phyloP scores from a whole-genome alignment of 2,797 vertebrate genomes.

The Ficedula albicollis region DNA sequence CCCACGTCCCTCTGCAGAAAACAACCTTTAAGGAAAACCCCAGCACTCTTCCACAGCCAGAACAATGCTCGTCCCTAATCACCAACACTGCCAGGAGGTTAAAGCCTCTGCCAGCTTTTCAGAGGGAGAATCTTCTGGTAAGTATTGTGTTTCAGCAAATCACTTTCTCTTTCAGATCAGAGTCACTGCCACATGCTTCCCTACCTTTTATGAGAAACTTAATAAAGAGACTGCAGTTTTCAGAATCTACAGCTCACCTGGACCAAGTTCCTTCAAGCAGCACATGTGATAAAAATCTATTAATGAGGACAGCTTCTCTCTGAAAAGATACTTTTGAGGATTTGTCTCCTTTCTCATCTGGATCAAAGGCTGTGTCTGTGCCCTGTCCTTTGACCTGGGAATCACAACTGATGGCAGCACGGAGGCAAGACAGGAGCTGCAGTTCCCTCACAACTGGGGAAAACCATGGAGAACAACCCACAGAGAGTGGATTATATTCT shows the following conservation, averaged over 20 bases:
- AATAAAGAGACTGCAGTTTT: not conserved
- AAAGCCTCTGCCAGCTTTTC: not conserved
- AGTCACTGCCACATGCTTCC: not conserved
- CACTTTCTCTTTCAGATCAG: not conserved
- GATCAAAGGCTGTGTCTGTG: not conserved
- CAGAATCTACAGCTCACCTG: not conserved
- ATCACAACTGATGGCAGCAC: not conserved
- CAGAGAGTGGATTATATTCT: not conserved
- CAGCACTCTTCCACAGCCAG: not conserved
- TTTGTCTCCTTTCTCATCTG: not conserved
- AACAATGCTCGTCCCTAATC: not conserved
- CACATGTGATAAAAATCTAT: not conserved
- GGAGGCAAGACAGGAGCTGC: not conserved
- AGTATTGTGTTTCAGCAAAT: not conserved
- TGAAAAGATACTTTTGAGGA: not conserved
- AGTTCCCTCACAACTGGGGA: not conserved
- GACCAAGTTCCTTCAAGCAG: not conserved
- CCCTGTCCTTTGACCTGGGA: not conserved
- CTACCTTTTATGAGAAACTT: not conserved
- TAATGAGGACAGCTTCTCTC: not conserved
- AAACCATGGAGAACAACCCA: not conserved
- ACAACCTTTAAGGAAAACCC: not conserved
- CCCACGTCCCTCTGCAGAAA: not conserved
- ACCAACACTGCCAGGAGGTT: not conserved
- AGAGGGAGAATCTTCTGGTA: not conserved